These are phyloP conservation scores for Oscheius onirici DNA, from an alignment of 2,888 invertebrate species.

Conservation along the genomic window DNA sequence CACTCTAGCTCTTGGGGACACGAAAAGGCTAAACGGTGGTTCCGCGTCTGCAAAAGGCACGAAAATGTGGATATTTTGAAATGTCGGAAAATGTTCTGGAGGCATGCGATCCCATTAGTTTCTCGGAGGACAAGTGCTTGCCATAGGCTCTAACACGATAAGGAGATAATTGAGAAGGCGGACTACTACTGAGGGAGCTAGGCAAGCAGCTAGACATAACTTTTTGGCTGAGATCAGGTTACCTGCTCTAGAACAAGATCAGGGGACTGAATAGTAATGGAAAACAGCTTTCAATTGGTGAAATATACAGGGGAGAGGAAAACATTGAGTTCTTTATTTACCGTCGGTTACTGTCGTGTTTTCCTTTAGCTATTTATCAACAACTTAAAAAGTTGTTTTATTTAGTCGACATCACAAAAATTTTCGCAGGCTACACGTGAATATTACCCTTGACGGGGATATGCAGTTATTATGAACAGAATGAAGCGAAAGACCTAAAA, in stretches of 20 bases:
- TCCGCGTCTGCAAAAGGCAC: constrained; percentile 9
- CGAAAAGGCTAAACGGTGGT: background rate
- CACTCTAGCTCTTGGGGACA: background rate
- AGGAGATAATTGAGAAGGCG: constrained; percentile 7
- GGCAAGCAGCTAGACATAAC: background rate
- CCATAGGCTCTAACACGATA: constrained; percentile 22
- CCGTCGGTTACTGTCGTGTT: no score
- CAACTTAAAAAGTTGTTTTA: no score
- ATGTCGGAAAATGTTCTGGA: background rate
- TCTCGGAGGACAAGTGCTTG: constrained; percentile 1
- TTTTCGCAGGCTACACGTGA: constrained; percentile 15
- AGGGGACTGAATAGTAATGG: background rate
- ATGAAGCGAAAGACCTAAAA: constrained; percentile 3
- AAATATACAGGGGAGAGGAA: background rate
- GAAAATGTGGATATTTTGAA: background rate
- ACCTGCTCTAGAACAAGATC: background rate
- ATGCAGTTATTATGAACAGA: constrained; percentile 22
- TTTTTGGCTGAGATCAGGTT: constrained; percentile 1
- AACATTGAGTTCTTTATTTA: no score
- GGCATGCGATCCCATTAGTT: constrained; percentile 1
- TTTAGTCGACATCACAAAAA: background rate
- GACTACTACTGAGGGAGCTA: background rate
- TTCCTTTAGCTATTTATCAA: no score
- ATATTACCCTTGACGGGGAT: constrained; percentile 18
- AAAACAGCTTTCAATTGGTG: background rate